Evolutionary conservation across 2,888 invertebrate species (phyloP).

Genomic region (Altica lythri): DNA sequence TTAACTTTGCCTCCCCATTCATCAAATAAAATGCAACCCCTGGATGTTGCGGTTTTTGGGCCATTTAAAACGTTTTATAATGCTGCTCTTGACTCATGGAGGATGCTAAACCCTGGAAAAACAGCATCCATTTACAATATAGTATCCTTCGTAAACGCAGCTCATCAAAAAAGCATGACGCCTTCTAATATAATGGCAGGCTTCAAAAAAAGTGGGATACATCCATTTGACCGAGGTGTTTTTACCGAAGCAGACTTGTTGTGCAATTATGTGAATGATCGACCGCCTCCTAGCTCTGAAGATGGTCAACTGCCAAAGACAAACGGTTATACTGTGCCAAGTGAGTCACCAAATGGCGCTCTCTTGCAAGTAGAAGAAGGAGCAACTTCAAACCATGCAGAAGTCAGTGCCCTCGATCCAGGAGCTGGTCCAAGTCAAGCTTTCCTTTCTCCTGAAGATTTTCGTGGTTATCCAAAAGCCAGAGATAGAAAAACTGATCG

Average conservation of each 20-base stretch:
- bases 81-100: too few species aligned
- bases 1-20: not conserved
- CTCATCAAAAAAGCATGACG: not conserved
- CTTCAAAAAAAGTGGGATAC: slow-evolving; percentile 1
- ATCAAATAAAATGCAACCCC: not conserved
- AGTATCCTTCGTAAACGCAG: not conserved
- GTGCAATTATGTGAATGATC: not conserved
- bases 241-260: slow-evolving; percentile 1
- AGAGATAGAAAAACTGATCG: slow-evolving; percentile 1
- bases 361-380: not conserved
- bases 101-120: too few species aligned
- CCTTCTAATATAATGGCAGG: too few species aligned
- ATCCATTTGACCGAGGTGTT: slow-evolving; percentile 2
- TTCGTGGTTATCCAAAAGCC: not conserved
- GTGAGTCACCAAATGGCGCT: not conserved
- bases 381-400: not conserved
- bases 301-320: slow-evolving; percentile 1
- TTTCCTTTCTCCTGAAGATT: not conserved
- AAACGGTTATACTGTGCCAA: slow-evolving; percentile 4
- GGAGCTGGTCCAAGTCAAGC: not conserved
- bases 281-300: not conserved
- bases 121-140: too few species aligned
- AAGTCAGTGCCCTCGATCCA: not conserved
- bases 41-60: not conserved
- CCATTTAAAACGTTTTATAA: too few species aligned